Evolutionary conservation across 2,113 vertebrate species (phyloP).

Genomic region (Phaethon lepturus): DNA sequence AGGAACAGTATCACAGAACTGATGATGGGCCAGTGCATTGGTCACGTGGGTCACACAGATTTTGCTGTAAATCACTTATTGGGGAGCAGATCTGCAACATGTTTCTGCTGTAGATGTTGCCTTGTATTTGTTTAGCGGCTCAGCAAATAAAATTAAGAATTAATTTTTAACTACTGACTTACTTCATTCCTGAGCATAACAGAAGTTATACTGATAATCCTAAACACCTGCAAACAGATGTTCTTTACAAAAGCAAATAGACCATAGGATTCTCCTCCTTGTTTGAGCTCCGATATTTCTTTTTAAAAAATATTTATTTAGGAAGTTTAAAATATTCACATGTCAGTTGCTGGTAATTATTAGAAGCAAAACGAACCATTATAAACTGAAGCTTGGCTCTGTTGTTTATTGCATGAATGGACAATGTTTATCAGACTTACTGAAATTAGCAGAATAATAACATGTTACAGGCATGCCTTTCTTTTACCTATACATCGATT

Average conservation of each 20-base stretch:
- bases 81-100: background rate
- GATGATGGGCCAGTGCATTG: accelerated
- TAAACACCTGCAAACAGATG: background rate
- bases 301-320: background rate
- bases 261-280: background rate
- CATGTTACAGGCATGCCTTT: background rate
- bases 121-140: background rate
- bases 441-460: background rate
- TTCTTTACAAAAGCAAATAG: background rate
- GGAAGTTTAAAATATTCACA: background rate
- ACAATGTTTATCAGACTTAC: background rate
- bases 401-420: background rate
- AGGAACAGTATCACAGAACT: background rate
- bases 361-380: background rate
- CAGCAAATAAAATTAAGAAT: background rate
- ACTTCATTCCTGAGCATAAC: background rate
- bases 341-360: background rate
- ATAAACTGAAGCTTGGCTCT: background rate
- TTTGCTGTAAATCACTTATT: background rate
- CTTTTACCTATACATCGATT: background rate
- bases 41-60: background rate
- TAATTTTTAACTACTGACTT: background rate
- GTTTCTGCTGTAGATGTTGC: background rate
- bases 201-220: background rate
- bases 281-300: background rate